Evolutionary conservation across 2,797 vertebrate genomes (phyloP), one percentile per base, ranked within the genome.

Genomic region (Novumbra hubbsi): DNA sequence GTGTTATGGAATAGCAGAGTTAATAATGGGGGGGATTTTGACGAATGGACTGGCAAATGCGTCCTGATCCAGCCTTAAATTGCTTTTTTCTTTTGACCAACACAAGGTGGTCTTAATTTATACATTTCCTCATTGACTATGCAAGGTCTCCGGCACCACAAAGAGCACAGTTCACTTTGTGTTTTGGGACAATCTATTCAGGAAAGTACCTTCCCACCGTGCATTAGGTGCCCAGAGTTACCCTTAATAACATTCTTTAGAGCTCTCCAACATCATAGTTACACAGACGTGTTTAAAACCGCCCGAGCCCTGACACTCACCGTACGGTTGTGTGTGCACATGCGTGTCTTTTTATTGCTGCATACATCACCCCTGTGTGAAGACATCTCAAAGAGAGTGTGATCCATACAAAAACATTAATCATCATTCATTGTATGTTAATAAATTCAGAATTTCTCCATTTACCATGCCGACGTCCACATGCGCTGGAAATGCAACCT

Each of bases 361-460:
- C 90, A 93, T 92, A 93, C 91, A 94, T 93, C 92, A 93, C 88
- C 88, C 86, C 66, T n/a, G 86, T 88, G 86, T 90, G 89, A 88
- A 93, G 92, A 91, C 91, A 93, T 93, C 88, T 90, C 85, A 94
- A 93, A 93, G 90, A 93, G 91, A 93, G 88, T 82, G 86, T 92
- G 91, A 93, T 94, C 92, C 91, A 93, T 91, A 92, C 89, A 86
- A 91, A 93, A 94, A 92, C 93, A 95, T 95, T 94, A 94, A 95
- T 94, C 93, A 94, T 95, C 92, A 95, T 94, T 94, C 93, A 94
- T 95, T 94, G 93, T 94, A 95, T 95, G 93, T 95, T 95, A 95
- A 95, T 95, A 94, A 94, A 95, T 95, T 94, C 94, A 90, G 92
- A 93, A 94, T 93, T 94, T 93, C 92, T 90, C 93, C 93, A 95